Conservation (phyloP, 2,797 vertebrate species). For the Muscicapa comitata region DNA sequence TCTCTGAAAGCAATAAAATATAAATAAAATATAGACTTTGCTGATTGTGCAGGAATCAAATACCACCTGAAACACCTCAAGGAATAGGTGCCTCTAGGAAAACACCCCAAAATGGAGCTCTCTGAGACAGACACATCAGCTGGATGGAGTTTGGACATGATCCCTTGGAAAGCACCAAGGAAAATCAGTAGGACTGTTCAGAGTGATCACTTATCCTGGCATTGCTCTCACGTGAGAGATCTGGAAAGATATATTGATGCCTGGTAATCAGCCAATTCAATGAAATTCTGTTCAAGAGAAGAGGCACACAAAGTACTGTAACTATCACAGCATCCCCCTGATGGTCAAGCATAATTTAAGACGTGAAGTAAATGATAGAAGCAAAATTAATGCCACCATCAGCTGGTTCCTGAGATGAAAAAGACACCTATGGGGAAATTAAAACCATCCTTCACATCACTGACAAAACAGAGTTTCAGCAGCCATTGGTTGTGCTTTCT, state of each 20-base stretch:
- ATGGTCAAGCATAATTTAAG: slow-evolving; percentile 32
- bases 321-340: background rate
- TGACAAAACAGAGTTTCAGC: background rate
- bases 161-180: background rate
- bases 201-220: background rate
- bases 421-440: slow-evolving; percentile 37
- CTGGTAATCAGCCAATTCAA: background rate
- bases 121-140: background rate
- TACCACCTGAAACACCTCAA: background rate
- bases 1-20: background rate
- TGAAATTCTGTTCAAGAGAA: background rate
- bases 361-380: background rate
- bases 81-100: background rate
- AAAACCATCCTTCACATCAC: slow-evolving; percentile 54
- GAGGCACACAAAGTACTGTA: background rate
- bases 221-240: background rate
- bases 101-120: background rate
- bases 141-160: background rate
- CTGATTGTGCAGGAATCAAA: background rate
- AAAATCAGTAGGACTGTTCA: background rate
- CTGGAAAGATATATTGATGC: background rate
- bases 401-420: slow-evolving; percentile 38
- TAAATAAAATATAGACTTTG: background rate
- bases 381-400: slow-evolving; percentile 45
- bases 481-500: background rate